These are phyloP conservation scores for Pristionchus entomophagus DNA, from an alignment of 2,888 invertebrate genomes.

Conservation along the genomic window DNA sequence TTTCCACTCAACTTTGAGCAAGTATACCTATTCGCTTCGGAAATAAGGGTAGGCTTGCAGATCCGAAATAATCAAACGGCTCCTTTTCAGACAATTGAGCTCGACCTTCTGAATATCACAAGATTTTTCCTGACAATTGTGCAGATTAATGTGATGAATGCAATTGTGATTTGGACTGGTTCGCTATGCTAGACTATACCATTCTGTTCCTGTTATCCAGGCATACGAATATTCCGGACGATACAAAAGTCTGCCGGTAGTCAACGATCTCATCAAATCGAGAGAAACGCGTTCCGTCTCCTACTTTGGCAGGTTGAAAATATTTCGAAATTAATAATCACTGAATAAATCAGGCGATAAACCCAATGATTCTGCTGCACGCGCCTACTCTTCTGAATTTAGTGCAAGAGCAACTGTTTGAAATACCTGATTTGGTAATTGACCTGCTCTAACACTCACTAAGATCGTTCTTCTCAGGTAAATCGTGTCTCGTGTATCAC, in stretches of 20 bases:
- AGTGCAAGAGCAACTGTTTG: background rate
- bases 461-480: background rate
- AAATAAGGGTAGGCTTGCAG: background rate
- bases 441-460: background rate
- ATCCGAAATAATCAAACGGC: too few species aligned
- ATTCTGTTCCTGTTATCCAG: background rate
- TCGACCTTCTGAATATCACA: background rate
- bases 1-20: background rate
- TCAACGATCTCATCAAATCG: background rate
- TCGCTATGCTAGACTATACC: too few species aligned
- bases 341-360: background rate
- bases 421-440: background rate
- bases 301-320: background rate
- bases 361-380: background rate
- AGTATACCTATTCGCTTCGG: background rate
- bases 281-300: background rate
- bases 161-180: background rate
- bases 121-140: background rate
- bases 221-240: background rate
- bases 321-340: background rate
- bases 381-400: background rate
- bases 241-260: background rate
- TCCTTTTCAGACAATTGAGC: background rate
- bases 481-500: background rate
- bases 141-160: background rate